Percentiles rank a stretch among this genome's conserved stretches.
Conservation (phyloP, 1,140 invertebrate species). For the Proctacanthus coquilletti region DNA sequence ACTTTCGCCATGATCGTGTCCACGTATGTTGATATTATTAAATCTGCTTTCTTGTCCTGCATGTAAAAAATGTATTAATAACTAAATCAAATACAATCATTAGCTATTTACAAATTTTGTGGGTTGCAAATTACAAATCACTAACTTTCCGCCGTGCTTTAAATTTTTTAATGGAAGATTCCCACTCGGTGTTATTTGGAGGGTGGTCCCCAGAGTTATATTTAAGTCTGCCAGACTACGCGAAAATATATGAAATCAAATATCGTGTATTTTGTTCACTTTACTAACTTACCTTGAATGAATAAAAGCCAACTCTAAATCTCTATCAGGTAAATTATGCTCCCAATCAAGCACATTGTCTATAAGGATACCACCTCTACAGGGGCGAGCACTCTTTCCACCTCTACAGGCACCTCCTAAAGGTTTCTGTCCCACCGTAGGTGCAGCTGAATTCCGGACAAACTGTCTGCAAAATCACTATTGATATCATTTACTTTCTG, state of each 20-base stretch:
- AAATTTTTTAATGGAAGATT: slow-evolving; percentile 81
- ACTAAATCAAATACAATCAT: slow-evolving; percentile 1
- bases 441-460: slow-evolving; percentile 58
- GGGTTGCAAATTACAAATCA: slow-evolving; percentile 91
- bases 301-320: slow-evolving; percentile 70
- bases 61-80: slow-evolving; percentile 19
- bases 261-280: neutral
- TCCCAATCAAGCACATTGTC: slow-evolving; percentile 99
- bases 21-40: slow-evolving; percentile 80
- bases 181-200: slow-evolving; percentile 95
- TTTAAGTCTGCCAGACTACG: slow-evolving; percentile 75
- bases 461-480: too few relatives aligned
- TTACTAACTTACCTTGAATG: slow-evolving; percentile 57
- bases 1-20: slow-evolving; percentile 69
- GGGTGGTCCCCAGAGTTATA: slow-evolving; percentile 86
- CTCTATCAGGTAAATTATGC: slow-evolving; percentile 78
- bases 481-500: too few relatives aligned
- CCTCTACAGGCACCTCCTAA: slow-evolving; percentile 61
- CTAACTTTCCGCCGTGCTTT: slow-evolving; percentile 75
- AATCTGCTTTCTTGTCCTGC: slow-evolving; percentile 79
- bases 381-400: slow-evolving; percentile 46
- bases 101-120: slow-evolving; percentile 73
- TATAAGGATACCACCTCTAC: slow-evolving; percentile 62
- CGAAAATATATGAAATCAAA: slow-evolving; percentile 8
- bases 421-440: slow-evolving; percentile 82